These are phyloP conservation scores for Alviniconcha strummeri DNA, from an alignment of 2,888 invertebrate species.

Conservation along the genomic window DNA sequence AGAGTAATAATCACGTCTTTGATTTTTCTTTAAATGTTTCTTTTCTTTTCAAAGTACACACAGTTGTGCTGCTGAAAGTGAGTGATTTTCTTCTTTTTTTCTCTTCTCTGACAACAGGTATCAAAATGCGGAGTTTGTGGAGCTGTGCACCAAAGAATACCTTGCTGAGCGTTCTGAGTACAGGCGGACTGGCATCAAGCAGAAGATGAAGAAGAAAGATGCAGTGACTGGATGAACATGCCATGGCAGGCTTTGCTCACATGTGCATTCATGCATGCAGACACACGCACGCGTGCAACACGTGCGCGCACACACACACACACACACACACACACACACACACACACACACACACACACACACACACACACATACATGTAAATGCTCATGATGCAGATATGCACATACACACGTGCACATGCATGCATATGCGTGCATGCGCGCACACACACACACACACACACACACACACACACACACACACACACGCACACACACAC, in stretches of 20 bases:
- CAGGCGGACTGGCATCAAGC: conserved; percentile 83
- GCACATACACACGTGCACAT: no score
- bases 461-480: no score
- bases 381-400: no score
- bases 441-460: no score
- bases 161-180: conserved; percentile 87
- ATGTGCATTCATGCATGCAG: no score
- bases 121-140: conserved; percentile 83
- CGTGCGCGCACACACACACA: neutral
- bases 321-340: neutral
- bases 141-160: conserved; percentile 86
- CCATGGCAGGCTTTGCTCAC: no score
- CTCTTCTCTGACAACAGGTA: conserved; percentile 76
- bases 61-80: no score
- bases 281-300: neutral
- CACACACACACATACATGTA: no score
- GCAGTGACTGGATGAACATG: conserved; percentile 30
- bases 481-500: neutral
- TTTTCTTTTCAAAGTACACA: neutral
- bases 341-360: neutral
- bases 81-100: neutral
- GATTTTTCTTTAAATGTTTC: no score
- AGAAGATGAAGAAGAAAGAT: conserved; percentile 43
- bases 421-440: no score
- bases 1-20: no score